These are phyloP conservation scores for Argya squamiceps DNA, from an alignment of 2,797 vertebrate genomes.

Conservation along the genomic window DNA sequence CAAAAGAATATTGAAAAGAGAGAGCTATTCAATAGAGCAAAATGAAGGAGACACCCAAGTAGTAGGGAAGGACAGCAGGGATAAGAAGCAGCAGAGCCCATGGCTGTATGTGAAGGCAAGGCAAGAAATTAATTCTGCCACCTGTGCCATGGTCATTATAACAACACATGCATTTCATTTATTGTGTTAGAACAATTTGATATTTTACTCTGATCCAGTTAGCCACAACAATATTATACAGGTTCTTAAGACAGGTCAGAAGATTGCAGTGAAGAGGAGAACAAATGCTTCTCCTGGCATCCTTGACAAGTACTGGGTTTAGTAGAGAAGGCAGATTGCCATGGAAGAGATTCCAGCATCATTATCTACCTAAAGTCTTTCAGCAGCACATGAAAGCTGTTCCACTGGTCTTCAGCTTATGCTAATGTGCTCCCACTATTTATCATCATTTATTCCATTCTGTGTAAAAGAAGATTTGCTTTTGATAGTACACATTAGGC, in stretches of 20 bases:
- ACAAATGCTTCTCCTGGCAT: neutral
- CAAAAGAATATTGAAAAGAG: neutral
- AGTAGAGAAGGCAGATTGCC: neutral
- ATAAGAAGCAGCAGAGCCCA: neutral
- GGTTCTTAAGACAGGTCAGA: neutral
- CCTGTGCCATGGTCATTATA: neutral
- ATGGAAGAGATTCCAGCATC: neutral
- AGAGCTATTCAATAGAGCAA: neutral
- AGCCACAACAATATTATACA: neutral
- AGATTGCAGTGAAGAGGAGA: neutral
- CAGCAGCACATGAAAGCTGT: neutral
- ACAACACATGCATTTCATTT: neutral
- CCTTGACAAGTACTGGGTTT: neutral
- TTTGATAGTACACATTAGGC: neutral
- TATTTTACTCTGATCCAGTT: neutral
- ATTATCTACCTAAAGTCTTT: neutral
- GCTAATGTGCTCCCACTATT: neutral
- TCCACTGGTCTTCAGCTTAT: neutral
- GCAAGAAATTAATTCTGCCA: neutral
- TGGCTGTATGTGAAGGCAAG: neutral
- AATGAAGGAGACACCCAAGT: neutral
- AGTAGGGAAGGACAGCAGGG: neutral
- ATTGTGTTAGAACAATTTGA: neutral
- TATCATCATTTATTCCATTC: neutral
- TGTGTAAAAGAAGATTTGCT: neutral